phyloP scores from a whole-genome alignment of 2,888 invertebrate species.

The Elmis aenea region DNA sequence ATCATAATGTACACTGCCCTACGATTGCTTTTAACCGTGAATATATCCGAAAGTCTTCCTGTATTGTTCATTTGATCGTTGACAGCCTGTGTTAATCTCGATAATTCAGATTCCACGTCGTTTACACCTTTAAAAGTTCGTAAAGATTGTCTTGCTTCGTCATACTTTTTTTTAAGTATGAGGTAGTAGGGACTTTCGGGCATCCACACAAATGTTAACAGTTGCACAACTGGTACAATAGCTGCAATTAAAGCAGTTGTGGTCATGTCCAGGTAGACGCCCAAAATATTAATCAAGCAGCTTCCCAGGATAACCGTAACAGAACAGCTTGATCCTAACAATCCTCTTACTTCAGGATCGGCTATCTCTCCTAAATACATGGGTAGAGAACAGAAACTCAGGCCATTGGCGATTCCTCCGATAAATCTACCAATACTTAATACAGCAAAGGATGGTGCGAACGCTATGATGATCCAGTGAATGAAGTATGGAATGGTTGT shows the following conservation, averaged over 20 bases:
- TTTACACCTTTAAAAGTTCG: conserved; percentile 52
- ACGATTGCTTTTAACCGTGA: conserved; percentile 52
- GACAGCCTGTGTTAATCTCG: conserved; percentile 27
- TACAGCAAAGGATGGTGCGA: conserved; percentile 52
- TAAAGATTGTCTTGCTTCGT: conserved; percentile 50
- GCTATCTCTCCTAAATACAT: conserved; percentile 61
- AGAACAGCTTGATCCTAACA: conserved; percentile 59
- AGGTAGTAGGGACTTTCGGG: conserved; percentile 58
- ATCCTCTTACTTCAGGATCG: conserved; percentile 53
- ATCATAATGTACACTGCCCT: conserved; percentile 58
- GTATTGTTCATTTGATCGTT: conserved; percentile 46
- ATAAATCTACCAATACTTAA: conserved; percentile 51
- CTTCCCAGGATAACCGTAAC: conserved; percentile 54
- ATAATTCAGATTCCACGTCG: conserved; percentile 47
- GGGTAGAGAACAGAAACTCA: conserved; percentile 47
- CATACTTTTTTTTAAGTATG: conserved; percentile 39
- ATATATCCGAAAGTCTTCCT: conserved; percentile 51
- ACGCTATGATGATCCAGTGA: conserved; percentile 60
- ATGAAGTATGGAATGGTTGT: conserved; percentile 57
- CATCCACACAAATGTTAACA: conserved; percentile 56
- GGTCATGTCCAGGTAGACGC: conserved; percentile 52
- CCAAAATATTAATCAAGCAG: conserved; percentile 58
- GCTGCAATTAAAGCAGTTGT: conserved; percentile 53
- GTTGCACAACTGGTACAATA: conserved; percentile 52
- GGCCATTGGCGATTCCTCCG: conserved; percentile 55